Percentiles rank a stretch among this genome's conserved stretches.
Conservation (phyloP, 2,797 vertebrate species). For the Discoglossus pictus region DNA sequence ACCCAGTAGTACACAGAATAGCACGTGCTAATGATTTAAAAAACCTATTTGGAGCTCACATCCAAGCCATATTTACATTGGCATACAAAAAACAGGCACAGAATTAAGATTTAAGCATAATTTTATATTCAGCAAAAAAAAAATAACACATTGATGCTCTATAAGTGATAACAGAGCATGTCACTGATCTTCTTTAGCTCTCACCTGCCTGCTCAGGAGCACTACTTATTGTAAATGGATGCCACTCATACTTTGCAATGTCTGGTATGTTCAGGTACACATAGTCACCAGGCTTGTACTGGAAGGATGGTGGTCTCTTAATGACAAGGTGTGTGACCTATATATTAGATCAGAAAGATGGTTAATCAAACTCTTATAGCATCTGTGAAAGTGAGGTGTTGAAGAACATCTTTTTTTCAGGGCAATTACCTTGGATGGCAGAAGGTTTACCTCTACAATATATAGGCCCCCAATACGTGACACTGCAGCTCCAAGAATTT, state of each 20-base stretch:
- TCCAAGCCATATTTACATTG: too few relatives aligned
- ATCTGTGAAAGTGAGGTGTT: background rate
- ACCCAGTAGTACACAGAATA: too few relatives aligned
- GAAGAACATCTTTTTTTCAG: background rate
- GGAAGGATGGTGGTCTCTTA: constrained; percentile 78
- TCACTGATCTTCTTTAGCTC: too few relatives aligned
- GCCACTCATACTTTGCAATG: constrained; percentile 88
- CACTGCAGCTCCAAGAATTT: constrained; percentile 70
- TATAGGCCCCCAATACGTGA: constrained; percentile 72
- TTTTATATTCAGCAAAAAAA: too few relatives aligned
- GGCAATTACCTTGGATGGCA: constrained; percentile 83
- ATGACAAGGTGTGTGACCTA: constrained; percentile 92
- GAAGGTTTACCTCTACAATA: constrained; percentile 82
- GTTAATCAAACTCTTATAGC: background rate
- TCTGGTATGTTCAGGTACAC: constrained; percentile 85
- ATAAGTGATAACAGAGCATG: background rate
- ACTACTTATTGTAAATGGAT: constrained; percentile 92
- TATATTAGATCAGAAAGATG: background rate
- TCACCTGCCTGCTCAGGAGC: constrained; percentile 86
- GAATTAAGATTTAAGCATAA: too few relatives aligned
- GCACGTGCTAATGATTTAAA: too few relatives aligned
- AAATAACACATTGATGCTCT: too few relatives aligned
- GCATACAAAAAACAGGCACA: too few relatives aligned
- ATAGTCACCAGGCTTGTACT: constrained; percentile 86
- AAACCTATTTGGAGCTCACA: too few relatives aligned